Base-by-base conservation (phyloP, 2,113 vertebrate genomes). In the Agapornis roseicollis region DNA sequence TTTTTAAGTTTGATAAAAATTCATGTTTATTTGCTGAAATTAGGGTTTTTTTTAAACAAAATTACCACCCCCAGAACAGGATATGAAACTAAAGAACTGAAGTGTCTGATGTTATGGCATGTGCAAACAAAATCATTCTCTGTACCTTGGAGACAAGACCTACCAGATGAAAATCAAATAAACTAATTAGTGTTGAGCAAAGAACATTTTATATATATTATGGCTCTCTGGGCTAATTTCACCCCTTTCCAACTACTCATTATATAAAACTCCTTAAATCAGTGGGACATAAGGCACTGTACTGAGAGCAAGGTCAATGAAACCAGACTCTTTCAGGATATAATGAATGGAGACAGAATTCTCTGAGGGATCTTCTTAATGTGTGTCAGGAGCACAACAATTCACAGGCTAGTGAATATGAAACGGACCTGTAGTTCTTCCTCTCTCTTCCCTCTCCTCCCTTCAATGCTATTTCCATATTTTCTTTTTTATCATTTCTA, bases 331-430 rank as follows among this genome's bases (percentile, higher is more conserved):
- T 89, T 81, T 69, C 37, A 91, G 88, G 90, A 88, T 61, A 28
- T 95, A 89, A 96, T 93, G 88, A 92, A 79, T 89, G 61, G 82
- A 92, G 92, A 97, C 94, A 94, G 82, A 88, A 96, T 74, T 93
- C 90, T 93, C 90, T 65, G 86, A 90, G 95, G 95, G 73, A 72
- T 89, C 61, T 76, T 80, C 85, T 69, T 87, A 79, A 92, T 92
- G 61, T 89, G 11, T 87, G 90, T 92, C 85, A 96, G 90, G 65
- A 95, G 80, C 88, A 86, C 80, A 86, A 27, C 65, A 93, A 76
- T 94, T 84, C 72, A 86, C 76, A 81, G 44, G 15, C 16, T 25
- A 69, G 65, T 28, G 72, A 76, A 80, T 89, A 53, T 29, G 44
- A 86, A 89, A 82, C 19, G 53, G 82, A 81, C 76, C 47, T 65